These are phyloP conservation scores for Fregata magnificens DNA, from an alignment of 2,113 vertebrate species.

Conservation along the genomic window DNA sequence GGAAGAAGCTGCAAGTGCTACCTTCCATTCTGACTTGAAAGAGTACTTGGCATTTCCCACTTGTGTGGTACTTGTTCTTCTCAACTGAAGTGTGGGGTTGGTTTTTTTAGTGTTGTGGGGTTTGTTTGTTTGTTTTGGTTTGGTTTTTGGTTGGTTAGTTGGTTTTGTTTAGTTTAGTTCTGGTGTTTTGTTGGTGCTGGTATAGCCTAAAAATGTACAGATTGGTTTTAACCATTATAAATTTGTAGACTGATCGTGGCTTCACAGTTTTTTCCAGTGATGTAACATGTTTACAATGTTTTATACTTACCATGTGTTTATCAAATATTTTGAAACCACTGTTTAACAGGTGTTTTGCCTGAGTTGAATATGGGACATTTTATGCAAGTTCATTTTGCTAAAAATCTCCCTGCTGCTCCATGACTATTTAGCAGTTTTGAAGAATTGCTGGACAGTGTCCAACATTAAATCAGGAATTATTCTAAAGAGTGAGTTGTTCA, in stretches of 20 bases:
- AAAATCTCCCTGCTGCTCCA: not conserved
- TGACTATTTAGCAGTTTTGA: not conserved
- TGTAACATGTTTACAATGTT: not conserved
- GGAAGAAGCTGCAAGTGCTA: not conserved
- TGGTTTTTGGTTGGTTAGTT: no score
- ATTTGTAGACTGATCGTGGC: not conserved
- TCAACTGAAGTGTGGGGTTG: not conserved
- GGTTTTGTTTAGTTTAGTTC: not conserved
- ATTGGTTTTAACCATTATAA: not conserved
- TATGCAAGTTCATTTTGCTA: not conserved
- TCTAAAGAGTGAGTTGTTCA: not conserved
- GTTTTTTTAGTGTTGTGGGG: not conserved
- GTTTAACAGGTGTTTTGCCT: not conserved
- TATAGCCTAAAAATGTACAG: not conserved
- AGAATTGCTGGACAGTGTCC: slow-evolving; percentile 5
- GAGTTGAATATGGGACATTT: not conserved
- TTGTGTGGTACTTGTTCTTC: not conserved
- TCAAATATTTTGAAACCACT: not conserved
- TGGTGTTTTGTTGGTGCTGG: not conserved
- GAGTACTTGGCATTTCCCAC: not conserved
- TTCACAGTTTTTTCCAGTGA: not conserved
- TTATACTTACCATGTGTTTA: not conserved
- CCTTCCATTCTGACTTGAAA: not conserved
- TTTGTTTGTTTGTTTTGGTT: not conserved
- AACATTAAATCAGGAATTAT: slow-evolving; percentile 4